A percentile compares a stretch with the other conserved stretches of the same genome.
Evolutionary conservation across 1,140 invertebrate species (phyloP).

Genomic region (Agrypnia vestita): DNA sequence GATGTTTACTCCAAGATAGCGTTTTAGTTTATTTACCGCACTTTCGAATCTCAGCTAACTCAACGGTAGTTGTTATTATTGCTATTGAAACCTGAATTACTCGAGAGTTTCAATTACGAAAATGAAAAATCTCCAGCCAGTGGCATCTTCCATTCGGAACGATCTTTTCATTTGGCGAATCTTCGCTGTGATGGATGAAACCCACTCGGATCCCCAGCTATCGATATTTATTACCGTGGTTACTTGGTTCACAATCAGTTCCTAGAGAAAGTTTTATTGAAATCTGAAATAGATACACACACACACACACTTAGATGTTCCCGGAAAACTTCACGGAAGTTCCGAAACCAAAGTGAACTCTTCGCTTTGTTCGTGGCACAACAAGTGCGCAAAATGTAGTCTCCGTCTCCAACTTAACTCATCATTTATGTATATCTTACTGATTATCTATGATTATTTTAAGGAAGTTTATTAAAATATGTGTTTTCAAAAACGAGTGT

Average conservation of each 20-base stretch:
- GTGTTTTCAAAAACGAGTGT: too few species aligned
- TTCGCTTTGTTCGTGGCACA: too few species aligned
- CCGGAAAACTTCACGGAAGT: background rate
- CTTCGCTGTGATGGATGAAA: background rate
- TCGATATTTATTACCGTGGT: constrained; percentile 15
- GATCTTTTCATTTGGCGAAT: constrained; percentile 7
- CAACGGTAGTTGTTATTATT: constrained; percentile 2
- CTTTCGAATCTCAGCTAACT: background rate
- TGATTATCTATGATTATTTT: too few species aligned
- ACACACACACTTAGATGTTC: constrained; percentile 2
- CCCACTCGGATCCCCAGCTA: background rate
- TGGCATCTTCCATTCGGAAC: constrained; percentile 6
- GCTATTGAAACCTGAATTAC: constrained; percentile 2
- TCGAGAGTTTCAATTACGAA: constrained; percentile 17
- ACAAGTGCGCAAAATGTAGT: too few species aligned
- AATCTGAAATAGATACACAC: constrained; percentile 34
- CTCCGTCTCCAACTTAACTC: too few species aligned
- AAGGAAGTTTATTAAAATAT: too few species aligned
- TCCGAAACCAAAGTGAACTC: too few species aligned
- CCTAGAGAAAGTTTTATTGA: constrained; percentile 27
- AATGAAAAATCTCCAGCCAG: constrained; percentile 14
- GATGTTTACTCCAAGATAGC: background rate
- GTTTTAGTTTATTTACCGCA: background rate
- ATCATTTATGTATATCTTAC: too few species aligned
- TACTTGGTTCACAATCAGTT: constrained; percentile 22